Conservation (phyloP, 2,113 vertebrate species). For the Pampusana beccarii region DNA sequence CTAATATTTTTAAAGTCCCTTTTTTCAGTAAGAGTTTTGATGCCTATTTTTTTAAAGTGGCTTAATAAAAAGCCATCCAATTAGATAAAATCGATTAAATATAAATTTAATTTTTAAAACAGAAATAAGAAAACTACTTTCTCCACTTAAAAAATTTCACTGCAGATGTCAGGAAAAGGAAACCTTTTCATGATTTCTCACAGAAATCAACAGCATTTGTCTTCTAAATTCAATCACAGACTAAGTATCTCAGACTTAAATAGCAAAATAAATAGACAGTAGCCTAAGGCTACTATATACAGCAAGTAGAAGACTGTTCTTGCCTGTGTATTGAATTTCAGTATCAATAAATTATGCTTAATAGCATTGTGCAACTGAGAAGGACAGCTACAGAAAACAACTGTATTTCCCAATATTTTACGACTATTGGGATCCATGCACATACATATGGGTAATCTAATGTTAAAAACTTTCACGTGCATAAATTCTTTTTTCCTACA, state of each 20-base stretch:
- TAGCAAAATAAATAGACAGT: background rate
- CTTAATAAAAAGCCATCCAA: background rate
- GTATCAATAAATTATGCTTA: conserved; percentile 8
- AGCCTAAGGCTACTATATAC: background rate
- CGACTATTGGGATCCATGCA: background rate
- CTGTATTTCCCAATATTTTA: background rate
- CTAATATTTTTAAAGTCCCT: background rate
- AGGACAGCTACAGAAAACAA: background rate
- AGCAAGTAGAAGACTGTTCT: background rate
- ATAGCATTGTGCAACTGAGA: background rate
- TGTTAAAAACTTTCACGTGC: background rate
- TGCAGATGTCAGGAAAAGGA: background rate
- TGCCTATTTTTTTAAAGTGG: background rate
- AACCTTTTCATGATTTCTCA: background rate
- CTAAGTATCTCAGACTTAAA: conserved; percentile 13
- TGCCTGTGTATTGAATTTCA: conserved; percentile 16
- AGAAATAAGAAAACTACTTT: background rate
- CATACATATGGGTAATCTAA: background rate
- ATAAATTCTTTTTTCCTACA: background rate
- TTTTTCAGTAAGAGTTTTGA: background rate
- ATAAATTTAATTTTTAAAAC: background rate
- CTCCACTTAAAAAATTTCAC: background rate
- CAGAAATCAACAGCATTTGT: background rate
- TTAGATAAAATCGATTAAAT: background rate
- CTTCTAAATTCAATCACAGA: background rate